Base-by-base conservation (phyloP, 1,140 invertebrate genomes). In the Drosophila funebris region DNA sequence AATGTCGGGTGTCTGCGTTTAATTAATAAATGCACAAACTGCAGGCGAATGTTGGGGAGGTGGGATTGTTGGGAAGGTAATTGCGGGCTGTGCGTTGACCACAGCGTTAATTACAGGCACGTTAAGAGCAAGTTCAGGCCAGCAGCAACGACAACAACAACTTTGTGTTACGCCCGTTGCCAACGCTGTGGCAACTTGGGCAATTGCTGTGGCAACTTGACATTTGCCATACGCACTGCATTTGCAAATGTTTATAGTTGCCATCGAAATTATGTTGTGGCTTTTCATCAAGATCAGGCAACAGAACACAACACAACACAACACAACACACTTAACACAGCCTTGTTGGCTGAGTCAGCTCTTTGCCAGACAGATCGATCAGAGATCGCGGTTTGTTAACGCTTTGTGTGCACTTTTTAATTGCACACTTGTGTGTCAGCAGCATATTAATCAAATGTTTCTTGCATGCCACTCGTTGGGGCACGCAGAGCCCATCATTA, bases 1-100 rank as follows among this genome's bases (percentile, higher is more conserved):
- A 82, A 82, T 82, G 70, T 82, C 79, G 78, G 61, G 69, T 70
- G 78, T 67, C 33, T 73, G 78, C 62, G 68, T 81, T 82, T 82
- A 82, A 82, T 82, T 82, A 82, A 77, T 81, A 81, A 81, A 81
- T 81, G 78, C 69, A 54, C 62, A 73, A 81, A 63, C 53, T 37
- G 56, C 39, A 33, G 18, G 44, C n/a, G 41, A 60, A 5, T 27
- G 8, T 11, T 46, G 54, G 1, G 13, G 18, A 5, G 20, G 24
- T 3, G 18, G 43, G 22, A 11, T 39, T 63, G 46, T 22, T 14
- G 60, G 60, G 13, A 46, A 29, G 22, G 13, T 4, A 7, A 16
- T 29, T 39, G 46, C 27, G n/a, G 58, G 58, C 29, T 31, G 31
- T 7, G 36, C 37, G 13, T 9, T 66, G 76, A 76, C 71, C 74